Evolutionary conservation across 2,888 invertebrate species (phyloP), one percentile per base, ranked within the genome.

Genomic region (Brachyopa scutellaris): DNA sequence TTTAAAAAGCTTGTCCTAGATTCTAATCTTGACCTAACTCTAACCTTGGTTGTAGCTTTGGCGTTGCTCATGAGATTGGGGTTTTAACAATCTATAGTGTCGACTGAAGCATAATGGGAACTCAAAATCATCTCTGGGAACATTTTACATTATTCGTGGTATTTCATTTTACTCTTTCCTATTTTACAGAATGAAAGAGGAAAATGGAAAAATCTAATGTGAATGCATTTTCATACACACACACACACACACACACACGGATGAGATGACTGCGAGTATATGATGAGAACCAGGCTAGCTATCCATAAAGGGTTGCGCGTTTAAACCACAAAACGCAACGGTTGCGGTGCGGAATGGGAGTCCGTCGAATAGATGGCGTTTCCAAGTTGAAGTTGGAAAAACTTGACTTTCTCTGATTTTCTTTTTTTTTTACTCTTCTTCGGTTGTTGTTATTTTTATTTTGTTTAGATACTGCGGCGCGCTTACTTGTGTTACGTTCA

Each of bases 341-440:
- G 9, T 51, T 51, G 38, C 3, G 9, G 21, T n/a, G n/a, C 6
- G 6, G 1, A 45, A 2, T 8, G 3, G 4, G 19, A 19, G 3
- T n/a, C 21, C n/a, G n/a, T n/a, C n/a, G n/a, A n/a, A n/a, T 21
- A 13, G 23, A 31, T 21, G 29, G 15, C 1, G 33, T 64, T 73
- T 73, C 55, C 73, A 73, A 55, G 62, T 64, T 64, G 64, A 47
- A 62, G 62, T 55, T 55, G 64, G 73, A 15, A 55, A 55, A 62
- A 55, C 64, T 73, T 73, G 72, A 73, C 62, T 73, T 73, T 73
- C 73, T 55, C 55, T 64, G 55, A 29, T 57, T 19, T 42, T 42
- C 8, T 29, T 11, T 40, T 53, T 31, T 15, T 23, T 29, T 8
- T 15, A n/a, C n/a, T 13, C 2, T 42, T 3, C 8, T 19, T 19